A percentile compares a stretch with the other conserved stretches of the same genome.
Conservation (phyloP, 2,797 vertebrate species). For the Pseudochirops cupreus region DNA sequence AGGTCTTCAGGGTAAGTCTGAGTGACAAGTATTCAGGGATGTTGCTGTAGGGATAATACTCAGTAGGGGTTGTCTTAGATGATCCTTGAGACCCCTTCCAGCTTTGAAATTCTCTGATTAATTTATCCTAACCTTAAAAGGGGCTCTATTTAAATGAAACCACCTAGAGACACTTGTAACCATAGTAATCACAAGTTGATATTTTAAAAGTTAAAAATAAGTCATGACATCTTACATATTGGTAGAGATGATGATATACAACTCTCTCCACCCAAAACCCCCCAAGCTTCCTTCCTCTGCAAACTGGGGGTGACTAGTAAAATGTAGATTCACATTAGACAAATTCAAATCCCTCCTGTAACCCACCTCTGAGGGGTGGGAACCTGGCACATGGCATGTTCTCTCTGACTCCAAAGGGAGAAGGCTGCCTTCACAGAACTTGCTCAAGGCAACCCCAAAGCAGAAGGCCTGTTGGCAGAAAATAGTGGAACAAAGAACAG, state of each 20-base stretch:
- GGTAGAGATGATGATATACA: constrained; percentile 69
- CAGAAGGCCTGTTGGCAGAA: background rate
- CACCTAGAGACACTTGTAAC: constrained; percentile 74
- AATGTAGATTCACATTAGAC: constrained; percentile 39
- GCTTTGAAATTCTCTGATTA: constrained; percentile 28
- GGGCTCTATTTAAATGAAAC: constrained; percentile 76
- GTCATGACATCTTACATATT: constrained; percentile 80
- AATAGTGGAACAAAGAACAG: background rate
- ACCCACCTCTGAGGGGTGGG: constrained; percentile 24
- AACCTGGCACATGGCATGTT: background rate
- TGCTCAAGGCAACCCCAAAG: background rate
- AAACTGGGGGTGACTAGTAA: constrained; percentile 22
- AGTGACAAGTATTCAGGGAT: background rate
- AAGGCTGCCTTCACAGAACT: background rate
- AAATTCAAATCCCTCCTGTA: constrained; percentile 1
- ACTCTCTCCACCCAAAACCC: constrained; percentile 8
- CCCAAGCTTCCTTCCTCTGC: constrained; percentile 58
- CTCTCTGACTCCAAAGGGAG: background rate
- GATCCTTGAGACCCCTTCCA: background rate
- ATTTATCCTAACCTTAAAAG: constrained; percentile 72
- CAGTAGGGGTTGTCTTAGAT: background rate
- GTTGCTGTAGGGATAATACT: background rate
- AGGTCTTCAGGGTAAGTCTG: background rate
- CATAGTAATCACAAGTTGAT: constrained; percentile 79
- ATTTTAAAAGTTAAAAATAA: constrained; percentile 84